Evolutionary conservation across 92 coral and sea anemone genomes (phyloP).

Genomic region (Hydrozoanthus gracilis): DNA sequence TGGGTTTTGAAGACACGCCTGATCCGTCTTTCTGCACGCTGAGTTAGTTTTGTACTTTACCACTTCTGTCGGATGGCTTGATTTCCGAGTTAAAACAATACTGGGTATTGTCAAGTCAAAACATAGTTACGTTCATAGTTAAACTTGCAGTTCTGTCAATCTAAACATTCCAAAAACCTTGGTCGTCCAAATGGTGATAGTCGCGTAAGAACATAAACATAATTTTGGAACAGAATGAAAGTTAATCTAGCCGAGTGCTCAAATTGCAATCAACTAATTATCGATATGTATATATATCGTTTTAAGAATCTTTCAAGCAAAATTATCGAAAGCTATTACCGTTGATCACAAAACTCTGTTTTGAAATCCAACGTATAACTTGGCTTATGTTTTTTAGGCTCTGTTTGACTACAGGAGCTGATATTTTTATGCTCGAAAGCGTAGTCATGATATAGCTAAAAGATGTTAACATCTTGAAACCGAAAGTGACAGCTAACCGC

Average conservation of each 20-base stretch:
- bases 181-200: not conserved
- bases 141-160: not conserved
- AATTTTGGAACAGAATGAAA: not conserved
- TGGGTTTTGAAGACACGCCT: not conserved
- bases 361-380: not conserved
- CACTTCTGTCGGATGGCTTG: no score
- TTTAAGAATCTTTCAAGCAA: not conserved
- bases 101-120: not conserved
- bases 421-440: not conserved
- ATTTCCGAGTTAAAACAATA: no score
- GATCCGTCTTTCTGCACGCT: not conserved
- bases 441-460: not conserved
- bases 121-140: not conserved
- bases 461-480: conserved; percentile 4
- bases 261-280: conserved; percentile 14
- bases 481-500: not conserved
- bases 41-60: not conserved
- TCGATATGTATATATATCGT: not conserved
- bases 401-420: not conserved
- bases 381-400: not conserved
- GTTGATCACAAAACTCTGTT: not conserved
- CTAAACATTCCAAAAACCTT: not conserved
- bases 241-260: not conserved
- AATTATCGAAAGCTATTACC: not conserved
- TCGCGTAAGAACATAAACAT: not conserved